phyloP scores from a whole-genome alignment of 2,888 invertebrate species.

The Melolontha melolontha region DNA sequence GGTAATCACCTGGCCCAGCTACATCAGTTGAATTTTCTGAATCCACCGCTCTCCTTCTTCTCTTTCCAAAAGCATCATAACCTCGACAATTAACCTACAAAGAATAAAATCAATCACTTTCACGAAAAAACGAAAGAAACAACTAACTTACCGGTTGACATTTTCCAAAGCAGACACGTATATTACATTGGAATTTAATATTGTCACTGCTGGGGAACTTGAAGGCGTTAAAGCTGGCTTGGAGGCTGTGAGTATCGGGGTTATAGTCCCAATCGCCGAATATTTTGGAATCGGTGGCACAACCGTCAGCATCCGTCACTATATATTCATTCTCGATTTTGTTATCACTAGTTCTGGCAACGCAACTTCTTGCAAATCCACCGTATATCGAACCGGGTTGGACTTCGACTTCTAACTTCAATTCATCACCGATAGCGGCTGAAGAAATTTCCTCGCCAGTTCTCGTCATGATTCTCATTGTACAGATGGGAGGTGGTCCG shows the following conservation, averaged over 20 bases:
- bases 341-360: conserved; percentile 92
- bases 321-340: conserved; percentile 90
- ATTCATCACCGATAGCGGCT: conserved; percentile 82
- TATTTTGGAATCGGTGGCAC: conserved; percentile 91
- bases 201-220: conserved; percentile 96
- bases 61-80: conserved; percentile 85
- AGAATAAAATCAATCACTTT: conserved; percentile 40
- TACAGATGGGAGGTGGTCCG: conserved; percentile 92
- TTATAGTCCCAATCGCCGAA: conserved; percentile 95
- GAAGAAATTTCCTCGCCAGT: conserved; percentile 90
- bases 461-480: conserved; percentile 91
- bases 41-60: conserved; percentile 76
- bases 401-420: conserved; percentile 60
- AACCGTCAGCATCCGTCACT: conserved; percentile 94
- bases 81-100: conserved; percentile 89
- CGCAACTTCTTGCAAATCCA: conserved; percentile 92
- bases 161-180: conserved; percentile 93
- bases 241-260: conserved; percentile 84
- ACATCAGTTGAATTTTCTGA: conserved; percentile 71
- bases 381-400: conserved; percentile 82
- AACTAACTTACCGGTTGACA: conserved; percentile 85
- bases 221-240: conserved; percentile 93
- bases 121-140: neutral
- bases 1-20: conserved; percentile 69
- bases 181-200: conserved; percentile 95